These are phyloP conservation scores for Drosophila kuntzei DNA, from an alignment of 2,888 invertebrate genomes.

Conservation along the genomic window DNA sequence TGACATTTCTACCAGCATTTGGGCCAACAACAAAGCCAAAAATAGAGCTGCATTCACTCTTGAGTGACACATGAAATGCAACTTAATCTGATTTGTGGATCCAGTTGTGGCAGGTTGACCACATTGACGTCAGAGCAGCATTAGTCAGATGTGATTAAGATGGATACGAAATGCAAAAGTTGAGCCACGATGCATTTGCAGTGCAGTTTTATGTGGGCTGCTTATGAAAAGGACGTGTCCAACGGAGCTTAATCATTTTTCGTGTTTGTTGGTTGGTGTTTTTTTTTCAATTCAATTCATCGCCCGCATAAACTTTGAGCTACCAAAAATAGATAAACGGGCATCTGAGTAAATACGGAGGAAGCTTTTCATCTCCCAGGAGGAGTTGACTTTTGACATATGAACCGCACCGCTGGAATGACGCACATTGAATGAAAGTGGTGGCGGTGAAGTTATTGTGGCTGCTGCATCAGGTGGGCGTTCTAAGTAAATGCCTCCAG, in stretches of 20 bases:
- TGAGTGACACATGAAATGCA: constrained; percentile 17
- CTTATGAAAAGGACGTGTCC: constrained; percentile 1
- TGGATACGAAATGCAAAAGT: constrained; percentile 2
- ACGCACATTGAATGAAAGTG: constrained; percentile 26
- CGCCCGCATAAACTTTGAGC: constrained; percentile 46
- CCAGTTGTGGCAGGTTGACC: constrained; percentile 7
- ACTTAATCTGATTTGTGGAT: constrained; percentile 13
- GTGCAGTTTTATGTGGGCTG: background rate
- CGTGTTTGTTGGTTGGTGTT: background rate
- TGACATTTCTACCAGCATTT: background rate
- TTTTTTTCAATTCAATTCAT: constrained; percentile 16
- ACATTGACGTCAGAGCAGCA: constrained; percentile 24
- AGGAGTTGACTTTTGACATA: constrained; percentile 52
- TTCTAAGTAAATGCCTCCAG: background rate
- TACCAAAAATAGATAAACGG: constrained; percentile 52
- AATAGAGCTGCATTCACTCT: background rate
- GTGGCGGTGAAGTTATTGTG: constrained; percentile 1
- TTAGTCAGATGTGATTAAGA: constrained; percentile 9
- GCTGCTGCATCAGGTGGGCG: constrained; percentile 26
- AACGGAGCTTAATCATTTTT: constrained; percentile 9
- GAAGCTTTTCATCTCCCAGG: constrained; percentile 32
- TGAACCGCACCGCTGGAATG: constrained; percentile 29
- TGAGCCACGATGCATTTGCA: background rate
- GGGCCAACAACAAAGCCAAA: background rate
- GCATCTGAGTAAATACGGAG: background rate